Percentiles rank a stretch among this genome's conserved stretches.
Evolutionary conservation across 2,113 vertebrate genomes (phyloP).

Genomic region (Polypterus senegalus): DNA sequence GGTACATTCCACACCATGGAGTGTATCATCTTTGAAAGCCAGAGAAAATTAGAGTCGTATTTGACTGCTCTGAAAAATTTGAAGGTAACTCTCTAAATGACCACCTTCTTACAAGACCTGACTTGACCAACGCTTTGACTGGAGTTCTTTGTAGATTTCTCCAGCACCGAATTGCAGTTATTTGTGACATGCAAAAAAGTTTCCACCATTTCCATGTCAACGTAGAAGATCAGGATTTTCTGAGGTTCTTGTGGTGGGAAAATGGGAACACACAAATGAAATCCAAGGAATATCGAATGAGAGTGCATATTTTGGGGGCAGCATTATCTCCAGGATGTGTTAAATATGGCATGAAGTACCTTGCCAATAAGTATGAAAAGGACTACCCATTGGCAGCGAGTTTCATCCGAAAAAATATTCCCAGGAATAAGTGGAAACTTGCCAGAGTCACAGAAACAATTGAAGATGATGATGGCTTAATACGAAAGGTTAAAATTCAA

Average conservation of each 20-base stretch:
- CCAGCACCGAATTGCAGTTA: conserved; percentile 5
- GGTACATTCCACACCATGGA: conserved; percentile 10
- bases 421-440: no score
- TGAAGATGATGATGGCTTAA: no score
- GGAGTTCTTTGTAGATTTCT: conserved; percentile 6
- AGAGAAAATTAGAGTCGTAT: no score
- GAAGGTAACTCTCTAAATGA: conserved; percentile 5
- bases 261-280: neutral
- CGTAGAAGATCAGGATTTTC: no score
- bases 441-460: no score
- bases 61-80: neutral
- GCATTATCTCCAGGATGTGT: neutral
- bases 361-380: conserved; percentile 1
- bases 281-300: conserved; percentile 4
- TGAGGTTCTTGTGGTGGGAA: conserved; percentile 11
- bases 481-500: no score
- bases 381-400: no score
- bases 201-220: conserved; percentile 6
- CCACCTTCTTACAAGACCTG: conserved; percentile 1
- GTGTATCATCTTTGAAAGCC: conserved; percentile 5
- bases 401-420: no score
- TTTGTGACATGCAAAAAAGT: conserved; percentile 6
- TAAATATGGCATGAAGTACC: conserved; percentile 5
- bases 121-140: conserved; percentile 9
- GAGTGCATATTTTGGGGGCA: conserved; percentile 1